Evolutionary conservation across 2,113 vertebrate genomes (phyloP).

Genomic region (Sarotherodon lohbergeri): DNA sequence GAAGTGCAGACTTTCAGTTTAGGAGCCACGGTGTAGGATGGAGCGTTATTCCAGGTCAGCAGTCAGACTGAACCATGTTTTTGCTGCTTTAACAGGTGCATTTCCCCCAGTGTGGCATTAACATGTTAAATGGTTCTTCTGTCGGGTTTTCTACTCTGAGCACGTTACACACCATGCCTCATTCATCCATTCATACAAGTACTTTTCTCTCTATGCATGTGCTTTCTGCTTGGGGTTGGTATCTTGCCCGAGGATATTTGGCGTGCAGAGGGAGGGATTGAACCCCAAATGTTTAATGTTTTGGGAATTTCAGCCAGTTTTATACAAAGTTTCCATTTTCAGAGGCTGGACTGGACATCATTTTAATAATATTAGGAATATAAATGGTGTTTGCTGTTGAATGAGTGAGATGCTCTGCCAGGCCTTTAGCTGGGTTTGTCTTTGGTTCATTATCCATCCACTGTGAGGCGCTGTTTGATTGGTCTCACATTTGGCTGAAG

Average conservation of each 20-base stretch:
- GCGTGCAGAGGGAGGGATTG: not conserved
- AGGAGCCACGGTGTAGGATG: not conserved
- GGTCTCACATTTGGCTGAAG: rapidly evolving
- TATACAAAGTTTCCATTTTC: not conserved
- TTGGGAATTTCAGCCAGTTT: not conserved
- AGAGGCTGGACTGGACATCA: not conserved
- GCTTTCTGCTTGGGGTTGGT: not conserved
- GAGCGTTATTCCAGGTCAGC: not conserved
- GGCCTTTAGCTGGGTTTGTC: not conserved
- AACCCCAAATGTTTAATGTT: not conserved
- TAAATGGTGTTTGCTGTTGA: not conserved
- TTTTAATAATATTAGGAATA: not conserved
- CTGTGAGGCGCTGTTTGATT: not conserved
- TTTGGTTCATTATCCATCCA: not conserved
- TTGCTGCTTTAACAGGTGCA: not conserved
- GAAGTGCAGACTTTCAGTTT: not conserved
- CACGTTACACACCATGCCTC: not conserved
- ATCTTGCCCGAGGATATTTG: not conserved
- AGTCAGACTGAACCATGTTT: not conserved
- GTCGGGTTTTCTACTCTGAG: not conserved
- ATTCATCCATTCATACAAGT: not conserved
- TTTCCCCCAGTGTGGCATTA: not conserved
- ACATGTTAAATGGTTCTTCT: not conserved
- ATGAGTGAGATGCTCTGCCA: not conserved
- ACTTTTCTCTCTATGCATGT: not conserved